Percentiles rank a stretch among this genome's conserved stretches.
Evolutionary conservation across 1,140 invertebrate species (phyloP).

Genomic region (Sarcophaga bullata): DNA sequence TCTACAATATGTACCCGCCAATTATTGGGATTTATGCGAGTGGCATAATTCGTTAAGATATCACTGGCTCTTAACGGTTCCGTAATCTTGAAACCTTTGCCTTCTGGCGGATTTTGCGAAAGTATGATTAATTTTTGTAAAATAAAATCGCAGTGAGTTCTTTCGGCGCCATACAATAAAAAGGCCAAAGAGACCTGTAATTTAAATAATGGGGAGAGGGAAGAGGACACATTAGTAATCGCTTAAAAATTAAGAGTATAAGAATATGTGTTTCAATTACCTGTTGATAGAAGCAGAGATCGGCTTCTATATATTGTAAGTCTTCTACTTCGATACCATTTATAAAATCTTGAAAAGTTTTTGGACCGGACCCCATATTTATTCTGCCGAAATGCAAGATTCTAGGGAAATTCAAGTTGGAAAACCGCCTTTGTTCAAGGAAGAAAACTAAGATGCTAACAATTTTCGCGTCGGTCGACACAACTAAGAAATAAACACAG

Average conservation of each 20-base stretch:
- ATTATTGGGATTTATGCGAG: slow-evolving; percentile 43
- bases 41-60: slow-evolving; percentile 52
- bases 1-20: slow-evolving; percentile 56
- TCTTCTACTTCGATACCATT: slow-evolving; percentile 51
- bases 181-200: slow-evolving; percentile 54
- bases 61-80: slow-evolving; percentile 32
- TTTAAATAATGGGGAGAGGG: not conserved
- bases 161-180: slow-evolving; percentile 53
- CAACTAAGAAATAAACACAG: not conserved
- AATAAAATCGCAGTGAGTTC: slow-evolving; percentile 49
- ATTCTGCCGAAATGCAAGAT: not conserved
- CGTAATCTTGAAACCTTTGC: not conserved
- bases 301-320: slow-evolving; percentile 54
- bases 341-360: not conserved
- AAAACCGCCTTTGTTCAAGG: not conserved
- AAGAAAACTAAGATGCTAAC: not conserved
- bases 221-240: no score
- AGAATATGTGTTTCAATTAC: slow-evolving; percentile 40
- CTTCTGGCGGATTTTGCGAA: not conserved
- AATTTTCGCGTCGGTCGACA: not conserved
- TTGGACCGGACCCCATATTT: not conserved
- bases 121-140: slow-evolving; percentile 53
- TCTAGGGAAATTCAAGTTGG: not conserved
- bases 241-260: no score
- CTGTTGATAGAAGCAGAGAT: slow-evolving; percentile 55